Base-by-base conservation (phyloP, 2,113 vertebrate species). In the Prochilodus magdalenae region DNA sequence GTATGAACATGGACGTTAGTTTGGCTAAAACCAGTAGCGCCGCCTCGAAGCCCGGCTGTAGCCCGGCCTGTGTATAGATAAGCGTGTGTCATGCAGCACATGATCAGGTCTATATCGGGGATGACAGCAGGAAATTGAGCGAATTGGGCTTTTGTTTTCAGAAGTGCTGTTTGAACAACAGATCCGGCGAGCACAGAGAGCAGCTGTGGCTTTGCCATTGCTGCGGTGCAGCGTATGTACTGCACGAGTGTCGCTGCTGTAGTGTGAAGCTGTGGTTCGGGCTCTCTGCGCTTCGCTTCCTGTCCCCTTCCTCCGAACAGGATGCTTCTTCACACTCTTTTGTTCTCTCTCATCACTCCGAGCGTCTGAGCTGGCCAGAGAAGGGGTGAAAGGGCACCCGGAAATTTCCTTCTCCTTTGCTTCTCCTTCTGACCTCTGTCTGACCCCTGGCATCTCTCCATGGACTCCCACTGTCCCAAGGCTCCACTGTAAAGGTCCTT, bases 201-300 rank as follows among this genome's bases (percentile, higher is more conserved):
- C 55, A 44, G 36, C 13, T 80, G 78, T 20, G 69, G 78, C 72
- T 80, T 49, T 47, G 16, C 36, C 63, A 27, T 40, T 80, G 69
- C 69, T 49, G 26, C 22, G 29, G 40, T 80, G 78, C 78, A 79
- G 24, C 30, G 13, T 60, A 5, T 60, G n/a, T 13, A 60, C 22
- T 26, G n/a, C 20, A 26, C 26, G 5, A 29, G 10, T 44, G 40
- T 49, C 24, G 66, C 66, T 57, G 66, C 33, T 11, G 20, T 36
- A 40, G 20, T 70, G 49, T 74, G 73, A 63, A 69, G 62, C 73
- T 81, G 73, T 67, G 80, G 73, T 44, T 44, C 66, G 10, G 65
- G 65, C 33, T 88, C 59, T 71, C 27, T 29, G 15, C 55, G 70
- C 84, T 72, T 22, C 47, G 77, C 80, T 88, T 89, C 86, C 88